A percentile compares a stretch with the other conserved stretches of the same genome.
These are phyloP conservation scores for Nebria ingens DNA, from an alignment of 1,140 invertebrate genomes.

Conservation along the genomic window DNA sequence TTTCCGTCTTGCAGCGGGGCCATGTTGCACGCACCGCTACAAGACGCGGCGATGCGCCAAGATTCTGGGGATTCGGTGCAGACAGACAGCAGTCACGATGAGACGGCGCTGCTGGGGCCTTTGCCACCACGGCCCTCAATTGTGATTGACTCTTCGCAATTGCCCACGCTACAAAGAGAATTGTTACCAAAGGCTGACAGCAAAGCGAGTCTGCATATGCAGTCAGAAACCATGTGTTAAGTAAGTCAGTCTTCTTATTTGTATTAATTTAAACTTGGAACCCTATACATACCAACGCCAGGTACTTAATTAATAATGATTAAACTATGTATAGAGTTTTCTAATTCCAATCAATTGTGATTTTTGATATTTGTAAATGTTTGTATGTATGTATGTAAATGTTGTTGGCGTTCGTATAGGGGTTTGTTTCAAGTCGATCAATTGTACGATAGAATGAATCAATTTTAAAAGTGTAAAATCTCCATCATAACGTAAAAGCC, in stretches of 20 bases:
- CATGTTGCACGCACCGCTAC: not conserved
- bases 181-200: constrained; percentile 34
- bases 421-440: too few species aligned
- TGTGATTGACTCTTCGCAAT: constrained; percentile 42
- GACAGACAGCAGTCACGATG: constrained; percentile 25
- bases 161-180: constrained; percentile 35
- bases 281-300: too few species aligned
- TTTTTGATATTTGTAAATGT: too few species aligned
- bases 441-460: too few species aligned
- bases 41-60: constrained; percentile 13
- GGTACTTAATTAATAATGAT: too few species aligned
- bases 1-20: constrained; percentile 5
- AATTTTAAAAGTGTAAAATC: too few species aligned
- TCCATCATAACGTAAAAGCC: too few species aligned
- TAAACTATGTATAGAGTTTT: too few species aligned
- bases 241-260: not conserved
- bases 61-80: constrained; percentile 19
- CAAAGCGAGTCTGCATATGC: constrained; percentile 32
- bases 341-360: too few species aligned
- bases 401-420: too few species aligned
- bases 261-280: too few species aligned
- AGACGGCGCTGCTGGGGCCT: constrained; percentile 24
- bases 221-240: constrained; percentile 46
- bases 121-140: constrained; percentile 41
- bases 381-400: too few species aligned